Evolutionary conservation across 2,797 vertebrate genomes (phyloP), one percentile per base, ranked within the genome.

Genomic region (Hyperoplus lanceolatus): DNA sequence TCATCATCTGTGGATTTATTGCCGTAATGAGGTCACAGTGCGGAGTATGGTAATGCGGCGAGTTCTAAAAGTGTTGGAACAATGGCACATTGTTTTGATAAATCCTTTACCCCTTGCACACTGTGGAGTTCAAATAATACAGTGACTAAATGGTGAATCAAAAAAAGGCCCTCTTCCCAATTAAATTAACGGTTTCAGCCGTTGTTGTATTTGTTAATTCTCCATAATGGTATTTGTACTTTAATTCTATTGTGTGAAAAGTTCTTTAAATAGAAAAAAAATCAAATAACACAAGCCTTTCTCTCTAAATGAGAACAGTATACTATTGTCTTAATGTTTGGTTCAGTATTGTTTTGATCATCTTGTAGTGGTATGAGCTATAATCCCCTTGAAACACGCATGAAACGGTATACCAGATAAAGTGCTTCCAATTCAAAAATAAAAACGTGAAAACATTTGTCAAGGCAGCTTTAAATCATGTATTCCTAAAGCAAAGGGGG

Each of bases 11-110:
- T 58, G 10, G 79, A 85, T 87, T 89, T 88, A 87, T 83, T 61
- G 79, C 70, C 79, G 69, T 89, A 89, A 90, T 87, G 82, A 87
- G 87, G 85, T 89, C 85, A 85, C 75, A 71, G 61, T 49, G 60
- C 64, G 43, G 64, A 21, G 61, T 71, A 15, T 62, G 68, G 36
- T 66, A 62, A 71, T 70, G 75, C 71, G 71, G 41, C 4, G 41
- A 77, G 60, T 79, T 87, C 38, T 8, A 70, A 49, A 70, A 61
- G 53, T 66, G 61, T 15, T 50, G 41, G 54, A 61, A 83, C 70
- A 68, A 60, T 73, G 73, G 49, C 43, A 68, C 57, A 29, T 70
- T 79, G 77, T 81, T 77, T 79, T 70, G 56, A 83, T 73, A 55
- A 62, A 75, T 81, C 82, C 73, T 81, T 73, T 73, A 42, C 60